Percentiles rank a stretch among this genome's conserved stretches.
Conservation (phyloP, 2,113 vertebrate species). For the Phodopus roborovskii region DNA sequence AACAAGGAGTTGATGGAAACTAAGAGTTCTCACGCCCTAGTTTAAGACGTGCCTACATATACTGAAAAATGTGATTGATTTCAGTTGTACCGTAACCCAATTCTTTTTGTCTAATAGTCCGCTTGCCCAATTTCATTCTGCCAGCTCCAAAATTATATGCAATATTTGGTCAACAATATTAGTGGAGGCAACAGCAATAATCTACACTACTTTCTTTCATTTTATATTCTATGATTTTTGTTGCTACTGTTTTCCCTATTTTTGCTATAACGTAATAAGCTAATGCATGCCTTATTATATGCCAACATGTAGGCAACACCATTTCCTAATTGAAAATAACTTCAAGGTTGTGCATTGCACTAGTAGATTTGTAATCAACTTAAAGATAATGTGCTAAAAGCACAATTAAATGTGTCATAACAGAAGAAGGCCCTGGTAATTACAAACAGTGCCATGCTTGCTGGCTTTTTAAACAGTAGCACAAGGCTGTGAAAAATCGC, state of each 20-base stretch:
- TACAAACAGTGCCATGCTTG: slow-evolving; percentile 74
- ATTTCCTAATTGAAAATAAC: slow-evolving; percentile 86
- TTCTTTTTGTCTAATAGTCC: slow-evolving; percentile 47
- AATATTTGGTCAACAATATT: slow-evolving; percentile 9
- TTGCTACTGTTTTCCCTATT: slow-evolving; percentile 75
- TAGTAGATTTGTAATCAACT: slow-evolving; percentile 84
- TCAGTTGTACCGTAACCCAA: slow-evolving; percentile 28
- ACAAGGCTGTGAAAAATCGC: slow-evolving; percentile 82
- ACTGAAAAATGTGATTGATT: slow-evolving; percentile 21
- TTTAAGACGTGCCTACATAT: slow-evolving; percentile 56
- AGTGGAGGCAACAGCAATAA: slow-evolving; percentile 21
- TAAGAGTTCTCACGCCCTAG: neutral
- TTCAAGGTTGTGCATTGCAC: slow-evolving; percentile 79
- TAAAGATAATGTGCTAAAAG: slow-evolving; percentile 84
- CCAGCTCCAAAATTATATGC: neutral
- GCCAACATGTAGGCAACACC: slow-evolving; percentile 80
- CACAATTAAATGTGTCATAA: slow-evolving; percentile 82
- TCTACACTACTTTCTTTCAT: slow-evolving; percentile 45
- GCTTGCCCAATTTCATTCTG: neutral
- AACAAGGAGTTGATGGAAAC: slow-evolving; percentile 60
- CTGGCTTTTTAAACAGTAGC: slow-evolving; percentile 61
- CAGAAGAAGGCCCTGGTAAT: slow-evolving; percentile 83
- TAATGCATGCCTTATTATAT: slow-evolving; percentile 85
- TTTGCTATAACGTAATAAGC: slow-evolving; percentile 84
- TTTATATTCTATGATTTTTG: neutral